A percentile compares a stretch with the other conserved stretches of the same genome.
Conservation (phyloP, 2,888 invertebrate species). For the Drosophila rellima region DNA sequence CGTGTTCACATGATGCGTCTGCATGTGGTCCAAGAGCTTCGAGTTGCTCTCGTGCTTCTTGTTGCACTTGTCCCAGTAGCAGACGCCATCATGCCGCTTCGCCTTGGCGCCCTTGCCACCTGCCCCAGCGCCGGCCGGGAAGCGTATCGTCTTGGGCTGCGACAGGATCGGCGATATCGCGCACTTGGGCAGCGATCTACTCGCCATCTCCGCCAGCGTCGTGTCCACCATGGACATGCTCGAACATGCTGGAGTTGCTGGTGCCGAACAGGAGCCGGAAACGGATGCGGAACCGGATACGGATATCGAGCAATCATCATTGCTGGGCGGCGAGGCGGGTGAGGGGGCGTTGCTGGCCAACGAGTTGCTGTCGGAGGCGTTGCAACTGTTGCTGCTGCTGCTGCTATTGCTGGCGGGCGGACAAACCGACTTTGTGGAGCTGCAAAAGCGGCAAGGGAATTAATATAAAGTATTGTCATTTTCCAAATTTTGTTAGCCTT, state of each 20-base stretch:
- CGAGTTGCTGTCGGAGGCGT: conserved; percentile 84
- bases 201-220: conserved; percentile 72
- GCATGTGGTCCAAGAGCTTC: conserved; percentile 94
- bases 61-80: conserved; percentile 94
- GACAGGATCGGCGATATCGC: conserved; percentile 91
- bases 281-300: conserved; percentile 31
- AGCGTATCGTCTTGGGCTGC: conserved; percentile 93
- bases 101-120: conserved; percentile 85
- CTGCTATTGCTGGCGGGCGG: conserved; percentile 75
- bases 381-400: conserved; percentile 81
- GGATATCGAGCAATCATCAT: conserved; percentile 49
- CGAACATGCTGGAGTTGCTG: conserved; percentile 68
- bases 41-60: conserved; percentile 92
- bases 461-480: no score
- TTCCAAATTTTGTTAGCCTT: no score
- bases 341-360: conserved; percentile 87
- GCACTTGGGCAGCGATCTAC: conserved; percentile 78
- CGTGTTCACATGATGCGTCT: conserved; percentile 93
- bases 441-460: conserved; percentile 10
- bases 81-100: conserved; percentile 87
- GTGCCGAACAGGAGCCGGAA: conserved; percentile 52
- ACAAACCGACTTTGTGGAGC: conserved; percentile 58
- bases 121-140: conserved; percentile 88
- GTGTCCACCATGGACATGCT: conserved; percentile 85
- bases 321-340: conserved; percentile 74